A percentile compares a stretch with the other conserved stretches of the same genome.
Evolutionary conservation across 2,888 invertebrate genomes (phyloP).

Genomic region (Monopis laevigella): DNA sequence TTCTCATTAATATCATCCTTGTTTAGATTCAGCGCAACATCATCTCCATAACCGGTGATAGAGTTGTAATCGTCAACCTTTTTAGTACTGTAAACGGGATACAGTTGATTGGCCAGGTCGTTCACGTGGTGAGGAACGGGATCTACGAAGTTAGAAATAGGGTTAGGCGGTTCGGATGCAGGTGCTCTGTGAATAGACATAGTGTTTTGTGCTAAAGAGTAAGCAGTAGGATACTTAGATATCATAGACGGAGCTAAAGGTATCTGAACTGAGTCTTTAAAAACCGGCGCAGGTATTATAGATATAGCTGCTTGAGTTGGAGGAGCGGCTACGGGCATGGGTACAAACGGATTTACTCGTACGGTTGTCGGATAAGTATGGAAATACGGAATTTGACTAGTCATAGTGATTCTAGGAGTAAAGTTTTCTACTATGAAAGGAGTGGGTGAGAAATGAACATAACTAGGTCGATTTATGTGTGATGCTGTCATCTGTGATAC

Average conservation of each 20-base stretch:
- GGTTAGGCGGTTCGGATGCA: constrained; percentile 27
- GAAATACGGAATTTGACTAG: constrained; percentile 24
- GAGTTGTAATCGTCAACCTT: constrained; percentile 58
- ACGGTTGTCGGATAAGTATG: constrained; percentile 66
- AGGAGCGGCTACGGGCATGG: constrained; percentile 38
- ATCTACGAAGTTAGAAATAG: constrained; percentile 58
- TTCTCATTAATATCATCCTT: constrained; percentile 56
- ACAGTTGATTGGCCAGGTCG: constrained; percentile 36
- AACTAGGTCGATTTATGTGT: constrained; percentile 27
- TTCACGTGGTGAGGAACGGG: constrained; percentile 55
- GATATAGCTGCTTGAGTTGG: constrained; percentile 38
- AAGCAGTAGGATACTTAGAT: constrained; percentile 29
- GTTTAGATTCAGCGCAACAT: constrained; percentile 44
- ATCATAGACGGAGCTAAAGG: constrained; percentile 26
- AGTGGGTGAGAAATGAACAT: constrained; percentile 39
- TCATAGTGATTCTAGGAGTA: constrained; percentile 27
- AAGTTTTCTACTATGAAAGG: constrained; percentile 34
- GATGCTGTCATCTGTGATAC: constrained; percentile 45
- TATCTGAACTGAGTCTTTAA: constrained; percentile 42
- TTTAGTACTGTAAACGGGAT: constrained; percentile 47
- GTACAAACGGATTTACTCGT: constrained; percentile 63
- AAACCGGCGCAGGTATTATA: constrained; percentile 44
- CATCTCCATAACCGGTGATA: constrained; percentile 56
- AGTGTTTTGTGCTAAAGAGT: constrained; percentile 28
- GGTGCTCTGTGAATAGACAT: constrained; percentile 31